A percentile compares a stretch with the other conserved stretches of the same genome.
Evolutionary conservation across 2,797 vertebrate genomes (phyloP).

Genomic region (Jordanella pulchra): DNA sequence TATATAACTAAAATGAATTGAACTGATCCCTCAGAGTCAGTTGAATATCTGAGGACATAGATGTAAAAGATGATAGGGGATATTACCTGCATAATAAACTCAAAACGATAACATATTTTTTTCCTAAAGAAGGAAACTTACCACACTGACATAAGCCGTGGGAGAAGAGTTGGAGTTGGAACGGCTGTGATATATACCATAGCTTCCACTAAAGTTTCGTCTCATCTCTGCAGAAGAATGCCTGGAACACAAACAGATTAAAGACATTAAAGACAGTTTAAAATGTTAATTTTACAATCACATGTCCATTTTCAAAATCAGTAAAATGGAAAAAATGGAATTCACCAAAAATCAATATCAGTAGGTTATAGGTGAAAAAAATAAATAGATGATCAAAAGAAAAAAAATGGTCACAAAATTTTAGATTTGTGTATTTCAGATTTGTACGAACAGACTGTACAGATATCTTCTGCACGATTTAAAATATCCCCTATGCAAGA

Average conservation of each 20-base stretch:
- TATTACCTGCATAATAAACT: background rate
- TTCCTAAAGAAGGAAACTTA: constrained; percentile 50
- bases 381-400: background rate
- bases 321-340: background rate
- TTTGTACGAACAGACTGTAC: background rate
- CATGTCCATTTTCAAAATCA: too few relatives aligned
- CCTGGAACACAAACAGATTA: constrained; percentile 53
- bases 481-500: background rate
- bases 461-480: background rate
- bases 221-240: constrained; percentile 75
- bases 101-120: constrained; percentile 1
- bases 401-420: background rate
- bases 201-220: constrained; percentile 63
- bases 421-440: background rate
- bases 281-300: too few relatives aligned
- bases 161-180: constrained; percentile 66
- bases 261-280: too few relatives aligned
- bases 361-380: background rate
- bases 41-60: background rate
- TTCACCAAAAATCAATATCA: background rate
- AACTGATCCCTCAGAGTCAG: background rate
- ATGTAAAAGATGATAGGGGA: constrained; percentile 6
- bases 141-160: constrained; percentile 62
- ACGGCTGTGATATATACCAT: constrained; percentile 65
- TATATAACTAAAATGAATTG: too few relatives aligned